phyloP scores from a whole-genome alignment of 1,140 invertebrate species.

The Rhopalosiphum padi region DNA sequence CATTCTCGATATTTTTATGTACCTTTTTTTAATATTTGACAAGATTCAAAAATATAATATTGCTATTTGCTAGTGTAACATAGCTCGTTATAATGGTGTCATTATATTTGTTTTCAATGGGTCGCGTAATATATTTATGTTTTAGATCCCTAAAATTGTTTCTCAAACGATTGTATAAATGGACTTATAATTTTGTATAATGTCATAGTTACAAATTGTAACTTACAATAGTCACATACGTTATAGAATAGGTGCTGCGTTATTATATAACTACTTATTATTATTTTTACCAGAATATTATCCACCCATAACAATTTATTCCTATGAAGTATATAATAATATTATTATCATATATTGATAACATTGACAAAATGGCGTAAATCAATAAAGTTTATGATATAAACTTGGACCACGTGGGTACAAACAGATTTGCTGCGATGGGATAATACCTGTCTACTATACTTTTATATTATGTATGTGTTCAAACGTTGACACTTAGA shows the following conservation, averaged over 20 bases:
- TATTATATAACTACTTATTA: neutral
- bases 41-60: too few relatives aligned
- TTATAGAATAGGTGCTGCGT: neutral
- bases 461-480: neutral
- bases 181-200: neutral
- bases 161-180: neutral
- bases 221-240: neutral
- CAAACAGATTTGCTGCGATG: neutral
- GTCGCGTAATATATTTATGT: neutral
- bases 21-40: too few relatives aligned
- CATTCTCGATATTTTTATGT: too few relatives aligned
- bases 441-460: neutral
- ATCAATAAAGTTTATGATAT: neutral
- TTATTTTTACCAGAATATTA: neutral
- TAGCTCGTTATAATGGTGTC: too few relatives aligned
- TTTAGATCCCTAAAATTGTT: neutral
- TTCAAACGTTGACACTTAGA: neutral
- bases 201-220: too few relatives aligned
- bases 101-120: too few relatives aligned
- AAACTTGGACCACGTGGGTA: neutral
- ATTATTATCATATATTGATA: neutral
- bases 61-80: too few relatives aligned
- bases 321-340: neutral
- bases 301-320: too few relatives aligned
- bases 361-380: neutral